These are phyloP conservation scores for Dromas ardeola DNA, from an alignment of 2,113 vertebrate genomes.

Conservation along the genomic window DNA sequence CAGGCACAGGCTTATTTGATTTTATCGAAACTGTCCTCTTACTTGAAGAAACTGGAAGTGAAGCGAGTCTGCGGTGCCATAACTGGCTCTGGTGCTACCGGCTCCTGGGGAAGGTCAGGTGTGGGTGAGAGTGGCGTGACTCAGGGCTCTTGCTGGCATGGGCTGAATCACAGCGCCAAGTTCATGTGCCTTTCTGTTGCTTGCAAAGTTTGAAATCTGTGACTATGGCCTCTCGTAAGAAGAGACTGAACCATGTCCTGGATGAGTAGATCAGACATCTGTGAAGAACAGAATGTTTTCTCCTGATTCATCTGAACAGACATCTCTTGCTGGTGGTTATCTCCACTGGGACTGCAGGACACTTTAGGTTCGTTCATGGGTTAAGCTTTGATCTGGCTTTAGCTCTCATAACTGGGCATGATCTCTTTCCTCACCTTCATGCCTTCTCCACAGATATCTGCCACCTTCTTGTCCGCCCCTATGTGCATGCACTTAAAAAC, in stretches of 20 bases:
- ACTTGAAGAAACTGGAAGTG: slow-evolving; percentile 4
- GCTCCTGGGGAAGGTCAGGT: slow-evolving; percentile 5
- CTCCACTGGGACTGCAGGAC: background rate
- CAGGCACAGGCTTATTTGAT: background rate
- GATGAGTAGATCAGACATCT: background rate
- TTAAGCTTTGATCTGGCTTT: background rate
- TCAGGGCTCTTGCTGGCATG: background rate
- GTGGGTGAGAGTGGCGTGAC: background rate
- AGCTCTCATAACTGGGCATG: background rate
- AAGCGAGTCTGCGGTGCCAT: background rate
- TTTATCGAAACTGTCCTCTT: slow-evolving; percentile 31
- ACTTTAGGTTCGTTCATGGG: background rate
- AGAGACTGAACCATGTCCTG: background rate
- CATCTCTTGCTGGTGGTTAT: background rate
- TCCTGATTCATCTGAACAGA: background rate
- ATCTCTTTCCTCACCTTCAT: background rate
- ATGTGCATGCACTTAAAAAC: background rate
- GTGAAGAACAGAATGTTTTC: background rate
- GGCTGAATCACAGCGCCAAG: background rate
- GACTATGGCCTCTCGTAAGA: background rate
- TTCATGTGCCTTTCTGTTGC: background rate
- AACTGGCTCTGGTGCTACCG: background rate
- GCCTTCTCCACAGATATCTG: background rate
- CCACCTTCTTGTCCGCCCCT: background rate
- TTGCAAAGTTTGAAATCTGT: background rate